Evolutionary conservation across 2,797 vertebrate genomes (phyloP).

Genomic region (Myiothlypis chrysogaster): DNA sequence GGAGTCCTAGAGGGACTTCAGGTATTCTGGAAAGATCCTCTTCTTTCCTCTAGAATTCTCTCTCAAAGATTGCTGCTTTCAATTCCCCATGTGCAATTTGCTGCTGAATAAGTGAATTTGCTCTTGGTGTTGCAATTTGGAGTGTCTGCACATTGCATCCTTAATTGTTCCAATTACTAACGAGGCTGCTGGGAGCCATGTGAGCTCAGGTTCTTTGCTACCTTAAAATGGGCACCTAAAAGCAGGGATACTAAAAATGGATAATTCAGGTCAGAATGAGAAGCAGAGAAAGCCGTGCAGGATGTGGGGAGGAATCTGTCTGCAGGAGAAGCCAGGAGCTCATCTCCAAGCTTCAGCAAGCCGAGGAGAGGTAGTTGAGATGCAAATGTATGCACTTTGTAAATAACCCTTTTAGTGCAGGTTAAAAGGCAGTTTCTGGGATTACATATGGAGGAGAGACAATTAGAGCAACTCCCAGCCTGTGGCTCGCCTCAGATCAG

Average conservation of each 20-base stretch:
- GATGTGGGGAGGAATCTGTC: not conserved
- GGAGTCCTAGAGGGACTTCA: not conserved
- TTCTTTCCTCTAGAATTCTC: not conserved
- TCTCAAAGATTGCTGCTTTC: not conserved
- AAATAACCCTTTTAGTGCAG: slow-evolving; percentile 37
- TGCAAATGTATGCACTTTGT: slow-evolving; percentile 37
- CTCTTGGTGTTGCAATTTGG: not conserved
- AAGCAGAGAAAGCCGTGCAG: not conserved
- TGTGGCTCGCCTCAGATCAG: not conserved
- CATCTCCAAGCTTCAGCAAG: not conserved
- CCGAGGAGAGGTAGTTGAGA: not conserved
- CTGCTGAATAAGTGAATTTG: not conserved
- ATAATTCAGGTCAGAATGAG: not conserved
- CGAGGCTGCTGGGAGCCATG: not conserved
- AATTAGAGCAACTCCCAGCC: slow-evolving; percentile 17
- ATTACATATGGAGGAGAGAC: slow-evolving; percentile 17
- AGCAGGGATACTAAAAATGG: accelerated
- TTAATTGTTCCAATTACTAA: not conserved
- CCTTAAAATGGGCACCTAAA: not conserved
- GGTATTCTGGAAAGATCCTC: not conserved
- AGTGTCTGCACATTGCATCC: not conserved
- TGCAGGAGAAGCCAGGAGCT: not conserved
- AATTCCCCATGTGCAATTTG: not conserved
- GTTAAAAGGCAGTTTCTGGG: slow-evolving; percentile 43
- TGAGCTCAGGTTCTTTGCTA: not conserved